These are phyloP conservation scores for Ammospiza nelsoni DNA, from an alignment of 2,113 vertebrate species.

Conservation along the genomic window DNA sequence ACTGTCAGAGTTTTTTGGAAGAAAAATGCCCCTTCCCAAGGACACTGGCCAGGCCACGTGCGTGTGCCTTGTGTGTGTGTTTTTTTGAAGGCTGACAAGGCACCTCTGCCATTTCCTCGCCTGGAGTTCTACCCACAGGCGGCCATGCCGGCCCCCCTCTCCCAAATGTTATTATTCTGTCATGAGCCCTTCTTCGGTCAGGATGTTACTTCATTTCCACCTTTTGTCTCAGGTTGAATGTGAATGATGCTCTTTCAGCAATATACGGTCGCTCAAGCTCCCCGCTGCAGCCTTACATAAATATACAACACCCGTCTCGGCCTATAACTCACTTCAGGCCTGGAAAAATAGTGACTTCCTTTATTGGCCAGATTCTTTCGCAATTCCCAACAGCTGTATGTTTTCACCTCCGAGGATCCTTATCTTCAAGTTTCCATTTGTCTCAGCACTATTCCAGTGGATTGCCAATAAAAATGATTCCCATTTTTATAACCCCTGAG, in stretches of 20 bases:
- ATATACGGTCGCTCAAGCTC: constrained; percentile 92
- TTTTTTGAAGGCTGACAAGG: constrained; percentile 85
- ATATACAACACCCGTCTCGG: constrained; percentile 92
- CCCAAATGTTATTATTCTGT: constrained; percentile 94
- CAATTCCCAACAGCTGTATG: constrained; percentile 89
- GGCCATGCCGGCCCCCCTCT: constrained; percentile 74
- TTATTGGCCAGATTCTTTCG: constrained; percentile 92
- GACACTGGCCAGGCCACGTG: constrained; percentile 66
- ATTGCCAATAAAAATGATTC: constrained; percentile 87
- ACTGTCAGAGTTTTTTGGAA: constrained; percentile 56
- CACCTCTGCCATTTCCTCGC: constrained; percentile 89
- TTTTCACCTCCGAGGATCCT: constrained; percentile 84
- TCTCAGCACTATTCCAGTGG: constrained; percentile 82
- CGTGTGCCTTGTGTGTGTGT: constrained; percentile 27
- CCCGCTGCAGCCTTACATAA: constrained; percentile 93
- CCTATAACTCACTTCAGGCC: constrained; percentile 88
- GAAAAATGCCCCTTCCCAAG: constrained; percentile 78
- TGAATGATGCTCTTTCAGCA: constrained; percentile 97
- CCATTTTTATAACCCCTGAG: constrained; percentile 86
- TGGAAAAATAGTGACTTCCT: constrained; percentile 99
- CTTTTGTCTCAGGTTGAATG: constrained; percentile 97
- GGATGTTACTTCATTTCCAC: constrained; percentile 99
- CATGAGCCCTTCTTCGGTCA: constrained; percentile 89
- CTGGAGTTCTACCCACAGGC: constrained; percentile 75
- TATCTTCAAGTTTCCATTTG: constrained; percentile 89